phyloP scores from a whole-genome alignment of 2,888 invertebrate species.

The Drosophila robusta region DNA sequence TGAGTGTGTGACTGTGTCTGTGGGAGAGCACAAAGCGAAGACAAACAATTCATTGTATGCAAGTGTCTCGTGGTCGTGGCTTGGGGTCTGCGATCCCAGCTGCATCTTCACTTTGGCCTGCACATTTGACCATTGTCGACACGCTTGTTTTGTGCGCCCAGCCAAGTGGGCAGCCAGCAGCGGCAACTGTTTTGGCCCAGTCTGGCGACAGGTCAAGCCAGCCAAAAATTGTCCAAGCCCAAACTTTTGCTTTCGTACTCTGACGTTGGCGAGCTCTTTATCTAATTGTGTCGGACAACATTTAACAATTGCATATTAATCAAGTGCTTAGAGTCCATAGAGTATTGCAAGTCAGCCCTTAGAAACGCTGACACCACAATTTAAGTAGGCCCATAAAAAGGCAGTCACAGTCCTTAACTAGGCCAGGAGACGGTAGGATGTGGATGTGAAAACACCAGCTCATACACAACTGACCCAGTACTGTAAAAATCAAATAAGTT shows the following conservation, averaged over 20 bases:
- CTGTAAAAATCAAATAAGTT: not conserved
- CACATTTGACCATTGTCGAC: constrained; percentile 76
- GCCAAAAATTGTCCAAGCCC: constrained; percentile 37
- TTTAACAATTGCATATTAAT: constrained; percentile 21
- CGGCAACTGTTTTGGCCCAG: constrained; percentile 45
- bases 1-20: constrained; percentile 11
- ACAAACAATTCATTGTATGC: constrained; percentile 70
- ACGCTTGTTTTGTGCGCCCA: constrained; percentile 56
- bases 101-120: constrained; percentile 71
- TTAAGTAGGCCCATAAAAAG: constrained; percentile 9
- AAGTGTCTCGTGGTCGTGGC: constrained; percentile 60
- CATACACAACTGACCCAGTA: not conserved
- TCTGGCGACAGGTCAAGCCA: constrained; percentile 63
- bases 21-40: constrained; percentile 46
- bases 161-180: constrained; percentile 41
- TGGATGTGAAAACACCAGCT: not conserved
- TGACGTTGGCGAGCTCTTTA: constrained; percentile 26
- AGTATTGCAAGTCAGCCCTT: constrained; percentile 71
- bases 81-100: constrained; percentile 56
- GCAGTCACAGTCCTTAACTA: not conserved
- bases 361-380: constrained; percentile 62
- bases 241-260: constrained; percentile 68
- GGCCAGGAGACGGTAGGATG: not conserved
- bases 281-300: constrained; percentile 28
- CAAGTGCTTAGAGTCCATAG: constrained; percentile 15